Conservation (phyloP, 2,797 vertebrate species). For the Urocyon cinereoargenteus region DNA sequence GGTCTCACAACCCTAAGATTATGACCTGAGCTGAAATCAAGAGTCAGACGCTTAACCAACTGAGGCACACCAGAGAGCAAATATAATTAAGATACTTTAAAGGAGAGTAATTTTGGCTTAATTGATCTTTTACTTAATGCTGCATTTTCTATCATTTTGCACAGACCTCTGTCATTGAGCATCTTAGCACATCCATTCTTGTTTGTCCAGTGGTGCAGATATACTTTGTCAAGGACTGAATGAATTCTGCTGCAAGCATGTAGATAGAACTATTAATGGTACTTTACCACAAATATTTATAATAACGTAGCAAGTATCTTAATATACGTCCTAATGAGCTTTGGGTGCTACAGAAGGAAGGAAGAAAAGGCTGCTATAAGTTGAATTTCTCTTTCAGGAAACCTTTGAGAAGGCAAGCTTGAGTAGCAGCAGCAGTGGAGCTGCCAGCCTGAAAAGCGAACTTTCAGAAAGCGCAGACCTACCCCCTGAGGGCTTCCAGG, state of each 20-base stretch:
- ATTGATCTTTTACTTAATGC: background rate
- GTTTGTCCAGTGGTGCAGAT: background rate
- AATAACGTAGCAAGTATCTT: background rate
- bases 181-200: background rate
- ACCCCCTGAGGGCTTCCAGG: constrained; percentile 68
- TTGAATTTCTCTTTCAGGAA: constrained; percentile 78
- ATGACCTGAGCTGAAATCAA: background rate
- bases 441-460: constrained; percentile 82
- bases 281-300: background rate
- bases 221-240: background rate
- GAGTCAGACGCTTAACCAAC: background rate
- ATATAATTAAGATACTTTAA: background rate
- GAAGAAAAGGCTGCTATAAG: too few species aligned
- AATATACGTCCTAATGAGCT: background rate
- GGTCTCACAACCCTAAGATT: background rate
- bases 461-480: constrained; percentile 83
- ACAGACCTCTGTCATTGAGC: background rate
- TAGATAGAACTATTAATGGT: background rate
- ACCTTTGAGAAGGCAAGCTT: constrained; percentile 82
- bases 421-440: constrained; percentile 80
- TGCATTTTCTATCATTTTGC: background rate
- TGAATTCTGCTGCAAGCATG: background rate
- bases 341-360: background rate
- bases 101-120: background rate
- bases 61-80: background rate